Evolutionary conservation across 2,888 invertebrate genomes (phyloP).

Genomic region (Drosophila atroscutellata): DNA sequence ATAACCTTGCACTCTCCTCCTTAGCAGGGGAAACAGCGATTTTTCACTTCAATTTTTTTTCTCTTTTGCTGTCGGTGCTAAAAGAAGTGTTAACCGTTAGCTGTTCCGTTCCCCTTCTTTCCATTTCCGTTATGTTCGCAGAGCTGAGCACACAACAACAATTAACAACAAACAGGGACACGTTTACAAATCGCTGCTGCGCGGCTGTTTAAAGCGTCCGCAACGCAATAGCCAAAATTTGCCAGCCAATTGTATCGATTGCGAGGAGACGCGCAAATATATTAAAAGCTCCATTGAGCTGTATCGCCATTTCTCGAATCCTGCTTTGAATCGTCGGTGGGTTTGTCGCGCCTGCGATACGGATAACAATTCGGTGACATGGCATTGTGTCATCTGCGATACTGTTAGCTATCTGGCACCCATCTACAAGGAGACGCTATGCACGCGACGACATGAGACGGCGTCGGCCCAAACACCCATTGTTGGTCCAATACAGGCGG

Average conservation of each 20-base stretch:
- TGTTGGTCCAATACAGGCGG: constrained; percentile 7
- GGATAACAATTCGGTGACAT: constrained; percentile 85
- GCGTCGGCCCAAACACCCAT: constrained; percentile 6
- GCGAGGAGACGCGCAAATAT: constrained; percentile 84
- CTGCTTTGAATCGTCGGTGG: constrained; percentile 85
- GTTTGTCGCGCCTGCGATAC: constrained; percentile 84
- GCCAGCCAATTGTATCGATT: constrained; percentile 83
- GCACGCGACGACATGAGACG: constrained; percentile 47
- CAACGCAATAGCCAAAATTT: constrained; percentile 83
- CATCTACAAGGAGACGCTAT: constrained; percentile 84
- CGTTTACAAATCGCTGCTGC: constrained; percentile 84
- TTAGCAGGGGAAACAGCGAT: neutral
- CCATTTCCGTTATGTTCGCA: constrained; percentile 67
- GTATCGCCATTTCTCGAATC: constrained; percentile 85
- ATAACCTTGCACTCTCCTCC: constrained; percentile 18
- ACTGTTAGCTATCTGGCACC: constrained; percentile 85
- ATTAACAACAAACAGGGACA: constrained; percentile 56
- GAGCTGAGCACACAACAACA: constrained; percentile 79
- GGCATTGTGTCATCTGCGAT: constrained; percentile 85
- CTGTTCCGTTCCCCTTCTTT: constrained; percentile 25
- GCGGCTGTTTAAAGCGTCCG: constrained; percentile 84
- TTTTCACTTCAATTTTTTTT: constrained; percentile 3
- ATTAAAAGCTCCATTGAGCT: constrained; percentile 84
- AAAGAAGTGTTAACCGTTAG: constrained; percentile 17
- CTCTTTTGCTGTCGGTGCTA: constrained; percentile 6